A percentile compares a stretch with the other conserved stretches of the same genome.
These are phyloP conservation scores for Prochilodus magdalenae DNA, from an alignment of 2,113 vertebrate genomes.

Conservation along the genomic window DNA sequence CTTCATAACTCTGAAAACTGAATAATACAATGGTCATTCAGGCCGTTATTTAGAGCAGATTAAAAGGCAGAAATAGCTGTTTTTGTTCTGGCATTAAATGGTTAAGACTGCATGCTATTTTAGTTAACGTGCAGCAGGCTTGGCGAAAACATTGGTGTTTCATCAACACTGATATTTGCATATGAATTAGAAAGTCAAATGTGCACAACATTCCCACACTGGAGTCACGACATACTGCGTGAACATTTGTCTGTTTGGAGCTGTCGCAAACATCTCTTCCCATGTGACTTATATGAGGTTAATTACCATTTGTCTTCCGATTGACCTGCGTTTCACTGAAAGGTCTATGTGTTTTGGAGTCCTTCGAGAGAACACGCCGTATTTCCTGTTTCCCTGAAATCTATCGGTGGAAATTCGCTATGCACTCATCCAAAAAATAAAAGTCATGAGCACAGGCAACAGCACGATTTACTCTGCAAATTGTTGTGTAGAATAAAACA, in stretches of 20 bases:
- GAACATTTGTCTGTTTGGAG: slow-evolving; percentile 3
- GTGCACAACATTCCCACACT: background rate
- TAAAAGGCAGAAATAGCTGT: background rate
- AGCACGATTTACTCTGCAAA: background rate
- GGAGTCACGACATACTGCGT: background rate
- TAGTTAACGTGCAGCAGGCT: background rate
- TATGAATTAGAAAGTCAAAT: slow-evolving; percentile 11
- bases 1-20: too few relatives aligned
- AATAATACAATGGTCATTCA: too few relatives aligned
- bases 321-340: background rate
- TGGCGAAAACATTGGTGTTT: background rate
- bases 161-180: background rate
- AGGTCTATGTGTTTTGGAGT: background rate
- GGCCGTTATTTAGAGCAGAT: too few relatives aligned
- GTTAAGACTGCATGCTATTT: background rate
- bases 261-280: background rate
- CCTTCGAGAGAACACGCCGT: background rate
- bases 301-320: slow-evolving; percentile 9
- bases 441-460: background rate
- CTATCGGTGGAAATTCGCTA: background rate
- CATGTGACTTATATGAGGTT: slow-evolving; percentile 9
- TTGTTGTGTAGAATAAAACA: background rate
- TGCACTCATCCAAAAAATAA: background rate
- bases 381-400: background rate
- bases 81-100: background rate